A percentile compares a stretch with the other conserved stretches of the same genome.
phyloP scores from a whole-genome alignment of 2,797 vertebrate genomes.

The Leptoclinus maculatus region DNA sequence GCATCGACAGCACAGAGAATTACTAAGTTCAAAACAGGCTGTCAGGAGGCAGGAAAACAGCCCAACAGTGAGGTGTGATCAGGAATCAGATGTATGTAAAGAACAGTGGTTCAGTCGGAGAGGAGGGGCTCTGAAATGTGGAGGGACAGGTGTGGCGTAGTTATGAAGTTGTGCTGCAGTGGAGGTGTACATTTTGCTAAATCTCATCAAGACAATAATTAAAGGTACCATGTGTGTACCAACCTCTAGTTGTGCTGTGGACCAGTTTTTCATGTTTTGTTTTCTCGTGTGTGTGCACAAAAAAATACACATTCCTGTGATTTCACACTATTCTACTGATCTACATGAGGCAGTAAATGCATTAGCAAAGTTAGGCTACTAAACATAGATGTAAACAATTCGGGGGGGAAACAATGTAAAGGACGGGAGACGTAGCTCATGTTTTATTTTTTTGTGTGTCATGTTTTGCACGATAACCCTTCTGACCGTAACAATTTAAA shows the following conservation, averaged over 20 bases:
- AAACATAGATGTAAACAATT: background rate
- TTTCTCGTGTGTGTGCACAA: background rate
- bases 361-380: background rate
- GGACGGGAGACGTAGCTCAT: no score
- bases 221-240: background rate
- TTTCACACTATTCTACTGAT: background rate
- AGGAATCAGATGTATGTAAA: background rate
- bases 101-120: constrained; percentile 1
- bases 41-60: constrained; percentile 2
- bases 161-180: background rate
- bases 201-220: background rate
- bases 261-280: background rate
- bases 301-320: no score
- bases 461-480: no score
- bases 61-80: background rate
- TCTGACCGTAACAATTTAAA: no score
- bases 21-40: constrained; percentile 12
- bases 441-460: no score
- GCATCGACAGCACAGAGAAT: constrained; percentile 29
- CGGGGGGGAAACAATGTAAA: no score
- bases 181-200: background rate
- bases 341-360: background rate
- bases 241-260: background rate
- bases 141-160: background rate
- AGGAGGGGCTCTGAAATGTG: background rate